These are phyloP conservation scores for Chroicocephalus ridibundus DNA, from an alignment of 2,113 vertebrate species.

Conservation along the genomic window DNA sequence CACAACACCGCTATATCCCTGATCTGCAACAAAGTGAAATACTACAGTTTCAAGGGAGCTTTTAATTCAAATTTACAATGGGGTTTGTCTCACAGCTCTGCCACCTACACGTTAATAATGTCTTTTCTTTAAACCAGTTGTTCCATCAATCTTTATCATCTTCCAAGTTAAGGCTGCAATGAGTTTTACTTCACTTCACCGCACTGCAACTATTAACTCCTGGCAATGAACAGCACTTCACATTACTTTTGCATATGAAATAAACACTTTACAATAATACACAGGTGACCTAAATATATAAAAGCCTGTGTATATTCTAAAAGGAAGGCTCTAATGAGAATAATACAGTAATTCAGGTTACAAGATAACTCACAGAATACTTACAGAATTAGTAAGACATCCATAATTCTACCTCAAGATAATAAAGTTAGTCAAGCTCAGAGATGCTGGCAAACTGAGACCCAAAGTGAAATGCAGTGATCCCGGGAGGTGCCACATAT, in stretches of 20 bases:
- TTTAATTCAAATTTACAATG: conserved; percentile 11
- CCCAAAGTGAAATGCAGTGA: not conserved
- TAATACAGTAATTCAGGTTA: not conserved
- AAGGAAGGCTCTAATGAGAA: not conserved
- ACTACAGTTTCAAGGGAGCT: not conserved
- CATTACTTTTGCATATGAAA: not conserved
- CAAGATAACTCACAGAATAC: not conserved
- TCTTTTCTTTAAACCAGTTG: not conserved
- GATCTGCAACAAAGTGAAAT: not conserved
- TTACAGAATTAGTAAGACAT: not conserved
- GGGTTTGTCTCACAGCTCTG: not conserved
- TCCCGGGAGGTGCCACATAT: not conserved
- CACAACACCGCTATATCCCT: conserved; percentile 51
- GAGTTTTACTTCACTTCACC: not conserved
- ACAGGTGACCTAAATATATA: not conserved
- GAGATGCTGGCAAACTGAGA: not conserved
- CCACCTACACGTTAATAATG: not conserved
- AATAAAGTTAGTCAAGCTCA: not conserved
- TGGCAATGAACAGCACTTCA: not conserved
- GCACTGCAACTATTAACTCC: not conserved
- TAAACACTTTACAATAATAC: not conserved
- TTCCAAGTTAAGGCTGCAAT: not conserved
- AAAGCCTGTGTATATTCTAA: not conserved
- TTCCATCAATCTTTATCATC: not conserved
- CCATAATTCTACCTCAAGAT: not conserved